phyloP scores from a whole-genome alignment of 2,888 invertebrate genomes.

The Stenurella melanura region DNA sequence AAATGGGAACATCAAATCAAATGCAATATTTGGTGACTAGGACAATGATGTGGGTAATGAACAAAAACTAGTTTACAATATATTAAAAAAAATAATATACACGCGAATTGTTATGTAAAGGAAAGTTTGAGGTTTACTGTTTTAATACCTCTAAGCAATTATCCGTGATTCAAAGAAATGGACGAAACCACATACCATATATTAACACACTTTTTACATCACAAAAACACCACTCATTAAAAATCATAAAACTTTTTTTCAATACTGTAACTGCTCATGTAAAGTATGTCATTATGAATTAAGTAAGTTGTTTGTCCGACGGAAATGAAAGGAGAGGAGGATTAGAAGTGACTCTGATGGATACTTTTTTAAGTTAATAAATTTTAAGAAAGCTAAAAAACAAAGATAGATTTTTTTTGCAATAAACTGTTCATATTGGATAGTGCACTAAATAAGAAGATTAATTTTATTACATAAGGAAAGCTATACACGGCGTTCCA shows the following conservation, averaged over 20 bases:
- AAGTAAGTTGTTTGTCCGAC: neutral
- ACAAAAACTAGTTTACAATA: neutral
- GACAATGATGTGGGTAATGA: neutral
- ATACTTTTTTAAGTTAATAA: too few species aligned
- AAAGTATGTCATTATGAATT: slow-evolving; percentile 16
- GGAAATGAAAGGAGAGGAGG: neutral
- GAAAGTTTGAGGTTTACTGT: slow-evolving; percentile 3
- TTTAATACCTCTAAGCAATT: neutral
- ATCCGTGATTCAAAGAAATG: neutral
- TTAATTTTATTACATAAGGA: too few species aligned
- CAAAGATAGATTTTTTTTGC: too few species aligned
- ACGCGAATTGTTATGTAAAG: neutral
- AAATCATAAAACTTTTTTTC: neutral
- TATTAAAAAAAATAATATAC: neutral
- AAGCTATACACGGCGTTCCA: too few species aligned
- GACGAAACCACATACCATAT: slow-evolving; percentile 1
- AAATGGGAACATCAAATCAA: neutral
- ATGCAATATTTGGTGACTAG: neutral
- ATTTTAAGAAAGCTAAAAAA: too few species aligned
- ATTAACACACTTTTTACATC: slow-evolving; percentile 14
- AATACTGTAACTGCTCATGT: neutral
- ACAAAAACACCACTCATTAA: neutral
- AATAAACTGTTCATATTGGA: too few species aligned
- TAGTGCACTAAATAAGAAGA: too few species aligned
- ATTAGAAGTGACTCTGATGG: neutral